Evolutionary conservation across 2,113 vertebrate genomes (phyloP).

Genomic region (Acrocephalus kingi): DNA sequence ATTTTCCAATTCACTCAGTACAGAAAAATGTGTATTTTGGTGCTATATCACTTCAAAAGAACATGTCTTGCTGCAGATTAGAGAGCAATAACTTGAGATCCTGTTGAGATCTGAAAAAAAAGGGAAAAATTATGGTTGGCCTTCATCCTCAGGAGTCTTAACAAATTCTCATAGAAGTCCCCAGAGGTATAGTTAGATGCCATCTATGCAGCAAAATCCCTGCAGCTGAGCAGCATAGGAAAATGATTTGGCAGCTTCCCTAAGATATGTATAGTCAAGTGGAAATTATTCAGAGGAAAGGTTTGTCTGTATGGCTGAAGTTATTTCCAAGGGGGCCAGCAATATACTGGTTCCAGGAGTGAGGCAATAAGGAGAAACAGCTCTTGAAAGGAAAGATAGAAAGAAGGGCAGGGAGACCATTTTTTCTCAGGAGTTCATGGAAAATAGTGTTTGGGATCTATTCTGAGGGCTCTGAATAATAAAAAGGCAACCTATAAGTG

Average conservation of each 20-base stretch:
- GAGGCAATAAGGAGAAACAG: not conserved
- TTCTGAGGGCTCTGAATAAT: not conserved
- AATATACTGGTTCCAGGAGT: not conserved
- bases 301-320: not conserved
- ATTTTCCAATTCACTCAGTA: conserved; percentile 30
- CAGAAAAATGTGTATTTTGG: not conserved
- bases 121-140: not conserved
- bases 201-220: not conserved
- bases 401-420: not conserved
- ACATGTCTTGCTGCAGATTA: not conserved
- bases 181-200: not conserved
- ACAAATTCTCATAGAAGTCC: not conserved
- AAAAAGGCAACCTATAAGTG: not conserved
- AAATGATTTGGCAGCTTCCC: not conserved
- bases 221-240: not conserved
- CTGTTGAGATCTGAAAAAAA: not conserved
- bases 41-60: not conserved
- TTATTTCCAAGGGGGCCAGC: not conserved
- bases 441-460: not conserved
- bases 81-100: not conserved
- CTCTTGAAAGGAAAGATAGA: not conserved
- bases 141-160: not conserved
- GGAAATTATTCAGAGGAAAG: not conserved
- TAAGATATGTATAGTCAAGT: not conserved
- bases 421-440: not conserved